phyloP scores from a whole-genome alignment of 2,113 vertebrate species.

The Podilymbus podiceps region DNA sequence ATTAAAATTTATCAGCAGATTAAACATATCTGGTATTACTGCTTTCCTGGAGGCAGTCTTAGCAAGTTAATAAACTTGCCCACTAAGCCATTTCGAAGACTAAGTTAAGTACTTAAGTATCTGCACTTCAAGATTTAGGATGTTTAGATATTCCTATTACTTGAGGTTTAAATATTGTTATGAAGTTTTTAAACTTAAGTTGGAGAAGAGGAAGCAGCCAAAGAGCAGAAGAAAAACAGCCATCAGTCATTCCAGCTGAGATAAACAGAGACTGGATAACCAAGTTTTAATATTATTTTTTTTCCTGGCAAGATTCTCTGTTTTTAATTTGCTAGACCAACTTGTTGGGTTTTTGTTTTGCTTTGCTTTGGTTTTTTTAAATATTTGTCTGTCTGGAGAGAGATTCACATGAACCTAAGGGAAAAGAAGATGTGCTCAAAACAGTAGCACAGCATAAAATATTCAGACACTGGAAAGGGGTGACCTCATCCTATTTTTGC shows the following conservation, averaged over 20 bases:
- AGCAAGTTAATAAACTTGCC: neutral
- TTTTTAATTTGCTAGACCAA: slow-evolving; percentile 32
- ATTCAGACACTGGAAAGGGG: slow-evolving; percentile 1
- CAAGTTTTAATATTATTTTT: neutral
- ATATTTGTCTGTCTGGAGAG: neutral
- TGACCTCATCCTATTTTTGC: slow-evolving; percentile 31
- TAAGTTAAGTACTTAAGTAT: neutral
- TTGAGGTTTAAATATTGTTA: slow-evolving; percentile 18
- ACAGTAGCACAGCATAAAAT: slow-evolving; percentile 50
- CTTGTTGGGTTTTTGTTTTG: neutral
- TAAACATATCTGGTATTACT: neutral
- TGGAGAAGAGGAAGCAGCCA: slow-evolving; percentile 6
- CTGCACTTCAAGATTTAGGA: slow-evolving; percentile 1
- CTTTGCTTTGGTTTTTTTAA: neutral
- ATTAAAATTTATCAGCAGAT: neutral
- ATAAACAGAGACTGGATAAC: slow-evolving; percentile 51
- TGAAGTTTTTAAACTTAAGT: slow-evolving; percentile 42
- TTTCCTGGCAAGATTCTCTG: slow-evolving; percentile 15
- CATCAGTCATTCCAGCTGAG: slow-evolving; percentile 31
- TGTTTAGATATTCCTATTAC: slow-evolving; percentile 19
- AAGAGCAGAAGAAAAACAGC: slow-evolving; percentile 52
- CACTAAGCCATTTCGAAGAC: neutral
- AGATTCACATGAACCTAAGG: neutral
- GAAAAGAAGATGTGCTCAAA: slow-evolving; percentile 11
- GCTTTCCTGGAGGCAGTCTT: neutral